Evolutionary conservation across 2,113 vertebrate genomes (phyloP), one percentile per base, ranked within the genome.

Genomic region (Leuciscus idus): DNA sequence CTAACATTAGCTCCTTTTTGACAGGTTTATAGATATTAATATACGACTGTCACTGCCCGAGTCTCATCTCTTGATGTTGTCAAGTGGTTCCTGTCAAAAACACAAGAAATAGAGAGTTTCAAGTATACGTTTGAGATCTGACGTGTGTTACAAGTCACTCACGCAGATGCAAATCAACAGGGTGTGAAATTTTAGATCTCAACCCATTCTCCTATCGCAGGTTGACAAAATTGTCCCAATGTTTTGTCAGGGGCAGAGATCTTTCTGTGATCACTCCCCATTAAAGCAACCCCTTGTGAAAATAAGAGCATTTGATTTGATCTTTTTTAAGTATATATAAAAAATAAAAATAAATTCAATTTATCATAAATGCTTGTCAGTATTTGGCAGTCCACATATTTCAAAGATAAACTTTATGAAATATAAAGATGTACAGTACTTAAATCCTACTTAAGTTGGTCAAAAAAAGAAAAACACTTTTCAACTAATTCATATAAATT

Each of bases 21-120:
- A 66, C 46, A 86, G 48, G 39, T 70, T 73, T 73, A 72, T 33
- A 80, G 48, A 43, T 13, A 79, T 68, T 57, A 55, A 79, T 79
- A 43, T 46, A 66, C 0, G 39, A 61, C 74, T 77, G 61, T 78
- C 74, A 77, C 5, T 33, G 57, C 6, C 6, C 2, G 1, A 61
- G 1, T 61, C 30, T 6, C 55, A 81, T 81, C 57, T 50, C 75
- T 55, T 50, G 39, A 48, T 15, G 26, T 1, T 78, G 43, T 68
- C 9, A 82, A 82, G 26, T 50, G 15, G 19, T 68, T 82, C 17
- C 62, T 68, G 61, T 82, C 19, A 50, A 68, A 66, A 68, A 46
- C 59, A 43, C 28, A 19, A 9, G 12, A 21, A 62, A 81, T 64
- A 19, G 36, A 66, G 61, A 10, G 9, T 82, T 68, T 82, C 15